Percentiles rank a stretch among this genome's conserved stretches.
Conservation (phyloP, 2,113 vertebrate species). For the Zootoca vivipara region DNA sequence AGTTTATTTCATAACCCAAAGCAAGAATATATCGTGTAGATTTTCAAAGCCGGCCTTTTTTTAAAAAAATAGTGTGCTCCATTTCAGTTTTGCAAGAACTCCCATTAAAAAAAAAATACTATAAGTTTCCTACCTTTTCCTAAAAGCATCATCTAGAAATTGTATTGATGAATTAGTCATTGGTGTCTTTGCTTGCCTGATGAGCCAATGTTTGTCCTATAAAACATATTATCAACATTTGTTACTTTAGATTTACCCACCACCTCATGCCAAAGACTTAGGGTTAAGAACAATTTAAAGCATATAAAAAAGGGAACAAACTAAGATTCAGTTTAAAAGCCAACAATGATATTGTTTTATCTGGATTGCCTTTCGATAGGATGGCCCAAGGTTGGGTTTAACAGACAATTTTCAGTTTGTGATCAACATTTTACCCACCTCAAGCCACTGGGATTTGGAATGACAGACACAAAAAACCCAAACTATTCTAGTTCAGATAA, state of each 20-base stretch:
- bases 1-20: neutral
- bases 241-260: neutral
- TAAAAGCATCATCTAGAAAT: slow-evolving; percentile 91
- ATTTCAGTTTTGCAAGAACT: neutral
- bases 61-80: no score
- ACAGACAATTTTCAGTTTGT: neutral
- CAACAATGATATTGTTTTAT: neutral
- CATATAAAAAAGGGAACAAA: neutral
- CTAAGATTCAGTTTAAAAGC: no score
- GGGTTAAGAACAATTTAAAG: neutral
- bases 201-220: slow-evolving; percentile 98
- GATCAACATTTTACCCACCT: neutral
- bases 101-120: neutral
- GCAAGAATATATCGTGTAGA: neutral
- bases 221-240: slow-evolving; percentile 33
- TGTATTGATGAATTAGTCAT: slow-evolving; percentile 94
- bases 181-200: slow-evolving; percentile 95
- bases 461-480: neutral
- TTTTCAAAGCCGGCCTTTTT: neutral
- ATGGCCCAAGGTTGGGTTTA: neutral
- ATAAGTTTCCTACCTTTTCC: slow-evolving; percentile 81
- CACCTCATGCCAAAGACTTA: neutral
- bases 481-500: neutral
- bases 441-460: neutral
- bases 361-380: neutral